Evolutionary conservation across 2,113 vertebrate genomes (phyloP).

Genomic region (Nothocercus julius): DNA sequence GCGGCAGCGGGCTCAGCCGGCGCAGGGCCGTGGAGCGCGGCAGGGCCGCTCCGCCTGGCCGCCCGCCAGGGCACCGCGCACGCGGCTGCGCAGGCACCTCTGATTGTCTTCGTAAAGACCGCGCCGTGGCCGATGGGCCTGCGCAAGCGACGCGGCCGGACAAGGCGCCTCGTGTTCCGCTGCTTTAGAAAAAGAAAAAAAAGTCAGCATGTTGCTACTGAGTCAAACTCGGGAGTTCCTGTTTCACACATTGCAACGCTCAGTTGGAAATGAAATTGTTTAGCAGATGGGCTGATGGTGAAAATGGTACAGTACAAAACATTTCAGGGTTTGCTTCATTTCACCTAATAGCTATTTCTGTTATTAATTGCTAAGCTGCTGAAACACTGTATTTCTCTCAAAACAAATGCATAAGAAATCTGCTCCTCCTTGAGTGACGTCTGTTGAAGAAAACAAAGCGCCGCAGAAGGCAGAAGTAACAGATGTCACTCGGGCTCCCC

Average conservation of each 20-base stretch:
- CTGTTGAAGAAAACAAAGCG: not conserved
- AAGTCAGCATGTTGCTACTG: not conserved
- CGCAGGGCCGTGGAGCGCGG: too few relatives aligned
- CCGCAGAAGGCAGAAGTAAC: not conserved
- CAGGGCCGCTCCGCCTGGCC: too few relatives aligned
- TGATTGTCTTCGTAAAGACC: too few relatives aligned
- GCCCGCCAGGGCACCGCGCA: too few relatives aligned
- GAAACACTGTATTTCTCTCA: not conserved
- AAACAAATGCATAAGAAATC: not conserved
- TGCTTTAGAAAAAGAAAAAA: not conserved
- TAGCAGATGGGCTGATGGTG: accelerated
- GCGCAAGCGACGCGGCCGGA: too few relatives aligned
- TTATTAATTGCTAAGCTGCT: not conserved
- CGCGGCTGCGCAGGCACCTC: too few relatives aligned
- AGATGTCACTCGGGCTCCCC: constrained; percentile 41
- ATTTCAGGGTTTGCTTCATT: accelerated
- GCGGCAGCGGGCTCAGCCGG: too few relatives aligned
- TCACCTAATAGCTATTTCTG: not conserved
- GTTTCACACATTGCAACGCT: not conserved
- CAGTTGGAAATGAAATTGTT: not conserved
- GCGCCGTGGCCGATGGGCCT: too few relatives aligned
- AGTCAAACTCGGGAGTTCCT: not conserved
- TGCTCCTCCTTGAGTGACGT: not conserved
- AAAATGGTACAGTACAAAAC: not conserved
- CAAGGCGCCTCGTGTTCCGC: too few relatives aligned